Evolutionary conservation across 1,140 invertebrate species (phyloP).

Genomic region (Hermetia illucens): DNA sequence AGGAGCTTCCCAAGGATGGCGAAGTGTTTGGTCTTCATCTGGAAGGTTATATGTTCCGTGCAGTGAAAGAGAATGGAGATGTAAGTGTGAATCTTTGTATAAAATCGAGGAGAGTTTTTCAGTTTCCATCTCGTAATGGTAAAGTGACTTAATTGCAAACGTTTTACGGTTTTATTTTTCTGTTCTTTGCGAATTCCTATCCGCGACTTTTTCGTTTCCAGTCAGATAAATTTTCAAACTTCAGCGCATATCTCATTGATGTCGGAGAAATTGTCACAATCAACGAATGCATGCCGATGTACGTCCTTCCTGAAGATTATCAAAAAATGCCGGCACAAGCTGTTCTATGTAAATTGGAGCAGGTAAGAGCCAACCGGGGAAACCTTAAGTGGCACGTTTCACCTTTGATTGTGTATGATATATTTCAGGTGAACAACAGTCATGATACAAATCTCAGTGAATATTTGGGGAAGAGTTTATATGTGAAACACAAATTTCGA

Average conservation of each 20-base stretch:
- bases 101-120: not conserved
- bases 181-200: no score
- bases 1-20: not conserved
- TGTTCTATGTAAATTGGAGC: not conserved
- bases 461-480: not conserved
- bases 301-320: not conserved
- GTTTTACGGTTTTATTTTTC: no score
- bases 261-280: not conserved
- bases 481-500: not conserved
- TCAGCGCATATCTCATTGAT: not conserved
- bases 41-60: not conserved
- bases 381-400: not conserved
- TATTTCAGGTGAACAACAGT: not conserved
- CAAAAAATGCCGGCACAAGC: not conserved
- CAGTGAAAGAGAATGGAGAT: not conserved
- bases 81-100: not conserved
- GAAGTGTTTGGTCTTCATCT: not conserved
- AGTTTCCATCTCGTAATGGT: not conserved
- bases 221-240: no score
- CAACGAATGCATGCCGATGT: not conserved
- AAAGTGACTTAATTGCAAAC: not conserved
- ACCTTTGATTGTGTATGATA: no score
- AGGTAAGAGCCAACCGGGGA: not conserved
- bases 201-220: no score
- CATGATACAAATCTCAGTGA: not conserved